Base-by-base conservation (phyloP, 2,113 vertebrate genomes). In the Kobus ellipsiprymnus region DNA sequence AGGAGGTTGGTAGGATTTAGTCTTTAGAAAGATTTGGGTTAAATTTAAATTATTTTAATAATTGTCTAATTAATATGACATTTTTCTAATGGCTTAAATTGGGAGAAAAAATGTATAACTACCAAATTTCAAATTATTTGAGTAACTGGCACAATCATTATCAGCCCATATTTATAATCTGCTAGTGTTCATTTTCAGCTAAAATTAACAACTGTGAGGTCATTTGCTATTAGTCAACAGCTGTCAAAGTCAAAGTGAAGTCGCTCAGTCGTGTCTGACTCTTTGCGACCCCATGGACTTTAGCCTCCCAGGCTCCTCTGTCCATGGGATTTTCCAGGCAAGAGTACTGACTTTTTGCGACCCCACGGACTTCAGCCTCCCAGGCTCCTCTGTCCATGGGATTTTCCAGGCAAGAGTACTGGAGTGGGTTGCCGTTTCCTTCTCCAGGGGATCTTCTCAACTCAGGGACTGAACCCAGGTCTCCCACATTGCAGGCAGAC, bases 61-160 rank as follows among this genome's bases (percentile, higher is more conserved):
- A 7, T 74, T 21, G 57, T 19, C 36, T 94, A 80, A 67, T 62
- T 83, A 83, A 80, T 19, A 36, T 54, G n/a, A 88, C 40, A 71
- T 91, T 87, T 95, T 96, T 82, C 84, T 71, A 52, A 17, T 87
- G 21, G 64, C 36, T 90, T 84, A 80, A 67, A 91, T 96, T 44
- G 55, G 29, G 25, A 78, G 23, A 64, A 55, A 78, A 87, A 85
- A 50, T 59, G 2, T 3, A 91, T 3, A 86, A 27, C 7, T 87
- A 84, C 27, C 30, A 74, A 64, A 59, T 83, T 86, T 94, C 21
- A 59, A 67, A 86, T 64, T 54, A 59, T 67, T 71, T 94, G 67
- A 78, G 48, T 48, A 60, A 48, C 15, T 52, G 59, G 23, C 3
- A n/a, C 17, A 30, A 46, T 83, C 4, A n/a, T 80, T 81, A 52